Evolutionary conservation across 2,113 vertebrate genomes (phyloP), one percentile per base, ranked within the genome.

Genomic region (Spea bombifrons): DNA sequence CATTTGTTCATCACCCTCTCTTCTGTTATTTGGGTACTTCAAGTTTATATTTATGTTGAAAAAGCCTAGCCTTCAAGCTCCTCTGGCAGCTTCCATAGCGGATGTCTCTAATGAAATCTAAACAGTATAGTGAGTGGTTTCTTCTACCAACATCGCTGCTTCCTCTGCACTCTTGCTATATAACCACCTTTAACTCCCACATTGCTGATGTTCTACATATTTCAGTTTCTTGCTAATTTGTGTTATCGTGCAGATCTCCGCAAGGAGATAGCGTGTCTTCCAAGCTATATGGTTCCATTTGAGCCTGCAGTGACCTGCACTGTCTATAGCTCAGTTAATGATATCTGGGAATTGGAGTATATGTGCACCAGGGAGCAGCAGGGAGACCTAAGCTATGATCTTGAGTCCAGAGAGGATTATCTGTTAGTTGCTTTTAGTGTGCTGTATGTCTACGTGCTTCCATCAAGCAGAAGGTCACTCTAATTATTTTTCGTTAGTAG

Each of bases 401-500:
- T 13, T 17, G n/a, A 69, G 43, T 30, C 52, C 66, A 12, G 45
- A 45, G 66, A 59, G 53, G 65, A 57, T 44, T 65, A 66, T 7
- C 52, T 6, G n/a, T 17, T 59, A 45, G 53, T 76, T 57, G 53
- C 65, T 75, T 47, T 47, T 43, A 64, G 50, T 43, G 61, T 16
- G 8, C 7, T 16, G 13, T 64, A 16, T 64, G 61, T 64, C 61
- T 7, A 16, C 30, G 45, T 63, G 68, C 55, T 43, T 61, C 52
- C 45, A 64, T 9, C 72, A 5, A 13, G 44, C 30, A 59, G 45
- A 5, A 59, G 52, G 57, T 55, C 69, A 52, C 53, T 57, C 55
- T 77, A 74, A 80, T 80, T 59, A 46, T 12, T 71, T 68, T 47
- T 17, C 13, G 74, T 12, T 48, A 10, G 44, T 47, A 17, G 15